These are phyloP conservation scores for Fulica atra DNA, from an alignment of 2,113 vertebrate species.

Conservation along the genomic window DNA sequence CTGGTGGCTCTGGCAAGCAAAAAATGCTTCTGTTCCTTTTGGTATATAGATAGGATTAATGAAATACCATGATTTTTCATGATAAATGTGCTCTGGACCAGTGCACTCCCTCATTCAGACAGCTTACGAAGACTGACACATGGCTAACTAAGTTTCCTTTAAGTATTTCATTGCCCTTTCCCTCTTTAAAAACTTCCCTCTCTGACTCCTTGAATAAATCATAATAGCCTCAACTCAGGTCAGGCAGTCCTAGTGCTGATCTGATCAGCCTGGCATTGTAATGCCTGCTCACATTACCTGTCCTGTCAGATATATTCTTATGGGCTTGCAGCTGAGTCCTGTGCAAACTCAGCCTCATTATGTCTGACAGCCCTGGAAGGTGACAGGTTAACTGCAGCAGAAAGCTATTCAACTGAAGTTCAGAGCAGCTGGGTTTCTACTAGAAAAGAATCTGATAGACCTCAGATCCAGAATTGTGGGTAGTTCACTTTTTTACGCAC, in stretches of 20 bases:
- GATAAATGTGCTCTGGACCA: background rate
- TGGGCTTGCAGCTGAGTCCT: background rate
- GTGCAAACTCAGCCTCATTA: background rate
- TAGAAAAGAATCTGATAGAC: background rate
- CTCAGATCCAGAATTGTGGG: accelerated
- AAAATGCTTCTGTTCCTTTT: background rate
- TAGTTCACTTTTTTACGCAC: background rate
- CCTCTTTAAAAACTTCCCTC: background rate
- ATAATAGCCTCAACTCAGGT: background rate
- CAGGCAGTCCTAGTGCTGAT: background rate
- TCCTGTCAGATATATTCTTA: background rate
- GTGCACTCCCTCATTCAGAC: background rate
- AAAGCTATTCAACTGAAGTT: background rate
- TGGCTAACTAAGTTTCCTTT: background rate
- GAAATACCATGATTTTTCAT: background rate
- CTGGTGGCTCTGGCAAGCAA: background rate
- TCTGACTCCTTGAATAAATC: conserved; percentile 40
- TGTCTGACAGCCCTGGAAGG: background rate
- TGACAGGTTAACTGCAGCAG: conserved; percentile 24
- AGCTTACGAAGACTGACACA: background rate
- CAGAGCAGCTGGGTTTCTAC: background rate
- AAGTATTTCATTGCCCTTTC: background rate
- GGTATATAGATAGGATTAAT: background rate
- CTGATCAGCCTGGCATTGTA: background rate
- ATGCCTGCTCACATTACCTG: background rate